Conservation (phyloP, 2,113 vertebrate genomes). For the Dasyurus viverrinus region DNA sequence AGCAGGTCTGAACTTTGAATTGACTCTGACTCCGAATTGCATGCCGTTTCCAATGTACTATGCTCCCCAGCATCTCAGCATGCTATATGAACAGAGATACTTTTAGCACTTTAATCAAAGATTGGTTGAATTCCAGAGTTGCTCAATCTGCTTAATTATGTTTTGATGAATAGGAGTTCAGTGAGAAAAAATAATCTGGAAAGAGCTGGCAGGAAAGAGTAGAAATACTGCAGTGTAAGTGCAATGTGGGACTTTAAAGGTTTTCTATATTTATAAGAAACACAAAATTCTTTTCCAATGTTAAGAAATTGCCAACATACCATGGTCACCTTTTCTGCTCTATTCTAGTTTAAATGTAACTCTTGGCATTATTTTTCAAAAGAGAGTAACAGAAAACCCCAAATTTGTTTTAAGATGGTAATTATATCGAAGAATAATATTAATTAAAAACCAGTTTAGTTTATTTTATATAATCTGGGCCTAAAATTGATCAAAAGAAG, state of each 20-base stretch:
- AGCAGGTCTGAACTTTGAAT: background rate
- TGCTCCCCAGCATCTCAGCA: background rate
- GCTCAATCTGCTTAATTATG: background rate
- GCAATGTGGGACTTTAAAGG: background rate
- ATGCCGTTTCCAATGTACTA: background rate
- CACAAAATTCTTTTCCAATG: constrained; percentile 14
- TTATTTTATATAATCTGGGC: constrained; percentile 60
- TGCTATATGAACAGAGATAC: background rate
- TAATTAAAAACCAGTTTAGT: background rate
- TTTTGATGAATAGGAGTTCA: background rate
- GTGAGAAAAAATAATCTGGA: background rate
- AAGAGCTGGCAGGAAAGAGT: background rate
- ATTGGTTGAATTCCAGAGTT: background rate
- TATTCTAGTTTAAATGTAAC: constrained; percentile 3
- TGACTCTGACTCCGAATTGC: background rate
- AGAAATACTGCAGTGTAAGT: background rate
- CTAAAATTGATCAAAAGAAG: background rate
- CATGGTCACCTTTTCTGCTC: background rate
- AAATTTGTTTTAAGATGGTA: background rate
- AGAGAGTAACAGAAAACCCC: background rate
- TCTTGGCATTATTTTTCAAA: background rate
- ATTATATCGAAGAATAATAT: background rate
- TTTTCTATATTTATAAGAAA: constrained; percentile 26
- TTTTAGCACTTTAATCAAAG: background rate
- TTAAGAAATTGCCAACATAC: background rate